These are phyloP conservation scores for Spodoptera exigua DNA, from an alignment of 2,888 invertebrate genomes.

Conservation along the genomic window DNA sequence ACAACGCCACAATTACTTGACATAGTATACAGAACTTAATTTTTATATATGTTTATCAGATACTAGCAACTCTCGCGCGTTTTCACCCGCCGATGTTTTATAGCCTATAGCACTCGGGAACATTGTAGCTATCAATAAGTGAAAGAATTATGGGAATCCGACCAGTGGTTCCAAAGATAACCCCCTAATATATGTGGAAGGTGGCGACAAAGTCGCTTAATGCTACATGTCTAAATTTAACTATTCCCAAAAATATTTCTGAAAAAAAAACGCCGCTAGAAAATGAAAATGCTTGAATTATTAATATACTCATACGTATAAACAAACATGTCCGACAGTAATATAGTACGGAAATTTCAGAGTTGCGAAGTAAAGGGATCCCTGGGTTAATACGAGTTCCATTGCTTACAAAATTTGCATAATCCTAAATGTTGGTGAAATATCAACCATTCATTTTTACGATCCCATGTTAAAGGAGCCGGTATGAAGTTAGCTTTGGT, in stretches of 20 bases:
- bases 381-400: slow-evolving; percentile 47
- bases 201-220: no score
- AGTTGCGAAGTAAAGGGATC: slow-evolving; percentile 41
- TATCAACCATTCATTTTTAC: slow-evolving; percentile 56
- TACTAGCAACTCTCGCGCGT: no score
- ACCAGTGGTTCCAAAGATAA: no score
- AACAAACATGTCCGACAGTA: slow-evolving; percentile 31
- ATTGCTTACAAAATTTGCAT: slow-evolving; percentile 52
- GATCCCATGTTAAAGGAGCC: slow-evolving; percentile 38
- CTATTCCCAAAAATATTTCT: slow-evolving; percentile 14
- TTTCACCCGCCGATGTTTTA: no score
- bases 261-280: slow-evolving; percentile 13
- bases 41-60: no score
- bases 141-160: no score
- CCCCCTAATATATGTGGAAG: no score
- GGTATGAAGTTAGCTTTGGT: slow-evolving; percentile 24
- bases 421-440: slow-evolving; percentile 49
- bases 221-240: neutral
- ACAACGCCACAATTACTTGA: no score
- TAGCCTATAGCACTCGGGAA: no score
- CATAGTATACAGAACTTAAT: no score
- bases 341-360: slow-evolving; percentile 33
- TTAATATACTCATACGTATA: slow-evolving; percentile 33
- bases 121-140: no score
- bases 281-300: slow-evolving; percentile 15